Evolutionary conservation across 2,113 vertebrate genomes (phyloP), one percentile per base, ranked within the genome.

Genomic region (Ariopsis seemanni): DNA sequence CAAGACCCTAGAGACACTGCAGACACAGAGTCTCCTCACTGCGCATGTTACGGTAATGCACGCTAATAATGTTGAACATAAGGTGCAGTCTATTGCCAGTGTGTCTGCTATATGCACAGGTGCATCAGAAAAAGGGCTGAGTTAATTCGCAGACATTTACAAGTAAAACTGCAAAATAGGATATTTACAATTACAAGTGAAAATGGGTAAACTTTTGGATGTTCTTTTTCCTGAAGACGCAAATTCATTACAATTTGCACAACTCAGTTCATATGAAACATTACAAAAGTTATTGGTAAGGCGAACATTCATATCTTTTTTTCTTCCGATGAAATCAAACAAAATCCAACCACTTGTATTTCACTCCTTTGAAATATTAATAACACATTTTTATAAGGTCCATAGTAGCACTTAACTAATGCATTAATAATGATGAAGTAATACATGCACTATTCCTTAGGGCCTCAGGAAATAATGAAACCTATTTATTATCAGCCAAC

Each of bases 21-120:
- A 82, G 82, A 69, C 86, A 67, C 57, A 67, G 27, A 72, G 79
- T 42, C 88, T 83, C 71, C 74, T 30, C 57, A 57, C 53, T 50
- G 25, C 11, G 5, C 34, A 71, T 17, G 55, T 50, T 62, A 87
- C 74, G 77, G 75, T 83, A 34, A 83, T 22, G 22, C 53, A 42
- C 34, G 53, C 67, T 30, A 42, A 60, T 72, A 60, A 62, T 74
- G 78, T n/a, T 74, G 57, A 72, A 79, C 67, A 12, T 48, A 42
- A 85, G 34, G 25, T 52, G 15, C 50, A 67, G 75, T 69, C 48
- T 62, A 82, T 25, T 69, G 81, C 22, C 81, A 80, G 25, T 34
- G 85, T 84, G 81, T 65, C n/a, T 88, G 58, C 8, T 78, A 50
- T 78, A 1, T 30, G 25, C 53, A 74, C 78, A 71, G 17, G 34